These are phyloP conservation scores for Pygmarrhopalites habei DNA, from an alignment of 1,140 invertebrate species.

Conservation along the genomic window DNA sequence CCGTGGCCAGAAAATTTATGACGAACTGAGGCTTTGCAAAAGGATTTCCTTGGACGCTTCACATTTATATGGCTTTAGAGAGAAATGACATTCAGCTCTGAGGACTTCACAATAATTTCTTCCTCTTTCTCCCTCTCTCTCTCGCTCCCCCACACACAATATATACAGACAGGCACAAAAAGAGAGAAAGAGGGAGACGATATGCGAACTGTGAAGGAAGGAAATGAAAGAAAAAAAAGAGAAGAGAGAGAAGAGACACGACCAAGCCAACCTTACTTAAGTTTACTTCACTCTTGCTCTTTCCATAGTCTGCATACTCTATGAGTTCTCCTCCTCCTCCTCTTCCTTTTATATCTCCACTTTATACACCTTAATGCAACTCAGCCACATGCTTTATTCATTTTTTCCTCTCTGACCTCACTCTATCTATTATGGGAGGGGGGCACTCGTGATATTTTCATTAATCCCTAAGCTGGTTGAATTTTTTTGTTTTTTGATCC, in stretches of 20 bases:
- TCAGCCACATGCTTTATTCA: neutral
- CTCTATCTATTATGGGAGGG: neutral
- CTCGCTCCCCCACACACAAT: no score
- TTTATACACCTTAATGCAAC: constrained; percentile 8
- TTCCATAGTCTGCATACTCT: neutral
- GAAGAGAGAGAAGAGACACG: neutral
- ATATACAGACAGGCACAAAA: neutral
- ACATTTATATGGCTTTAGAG: constrained; percentile 34
- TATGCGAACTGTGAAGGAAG: neutral
- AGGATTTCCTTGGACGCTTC: constrained; percentile 33
- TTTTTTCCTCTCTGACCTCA: constrained; percentile 4
- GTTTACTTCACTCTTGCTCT: neutral
- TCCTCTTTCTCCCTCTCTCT: neutral
- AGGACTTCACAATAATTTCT: constrained; percentile 14
- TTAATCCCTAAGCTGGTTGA: constrained; percentile 1
- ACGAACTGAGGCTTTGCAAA: constrained; percentile 33
- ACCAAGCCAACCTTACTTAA: no score
- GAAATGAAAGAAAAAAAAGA: neutral
- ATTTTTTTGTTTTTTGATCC: no score
- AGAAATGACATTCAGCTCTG: constrained; percentile 32
- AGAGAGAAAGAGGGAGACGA: neutral
- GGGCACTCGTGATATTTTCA: constrained; percentile 1
- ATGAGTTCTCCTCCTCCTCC: neutral
- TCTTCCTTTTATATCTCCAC: no score
- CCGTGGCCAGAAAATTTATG: constrained; percentile 35